Evolutionary conservation across 2,888 invertebrate genomes (phyloP).

Genomic region (Tetheella fluctuosa): DNA sequence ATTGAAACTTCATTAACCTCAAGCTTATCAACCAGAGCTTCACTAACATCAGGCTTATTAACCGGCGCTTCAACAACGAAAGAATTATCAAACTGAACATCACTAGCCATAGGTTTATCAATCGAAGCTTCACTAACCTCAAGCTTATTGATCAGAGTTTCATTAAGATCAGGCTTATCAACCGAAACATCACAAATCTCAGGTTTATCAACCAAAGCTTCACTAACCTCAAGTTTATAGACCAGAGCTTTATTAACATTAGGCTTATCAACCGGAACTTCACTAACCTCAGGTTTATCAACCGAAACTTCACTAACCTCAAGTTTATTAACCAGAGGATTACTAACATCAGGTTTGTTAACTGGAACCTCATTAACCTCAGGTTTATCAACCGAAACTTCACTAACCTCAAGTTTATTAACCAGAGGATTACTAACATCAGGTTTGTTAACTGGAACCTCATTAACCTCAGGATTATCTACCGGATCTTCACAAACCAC

Average conservation of each 20-base stretch:
- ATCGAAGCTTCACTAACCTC: not conserved
- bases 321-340: not conserved
- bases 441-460: no score
- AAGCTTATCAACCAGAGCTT: not conserved
- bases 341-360: not conserved
- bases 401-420: not conserved
- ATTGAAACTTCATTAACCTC: not conserved
- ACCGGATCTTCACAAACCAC: not conserved
- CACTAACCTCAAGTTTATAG: no score
- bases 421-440: not conserved
- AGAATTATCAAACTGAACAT: not conserved
- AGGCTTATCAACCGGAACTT: not conserved
- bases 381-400: not conserved
- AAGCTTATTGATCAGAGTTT: not conserved
- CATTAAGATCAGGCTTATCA: no score
- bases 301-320: not conserved
- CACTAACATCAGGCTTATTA: not conserved
- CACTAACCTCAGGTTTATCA: no score
- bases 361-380: no score
- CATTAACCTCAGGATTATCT: not conserved
- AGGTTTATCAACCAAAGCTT: no score
- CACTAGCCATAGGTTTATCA: not conserved
- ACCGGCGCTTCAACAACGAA: no score
- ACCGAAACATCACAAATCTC: no score
- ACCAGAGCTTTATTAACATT: not conserved